Base-by-base conservation (phyloP, 2,888 invertebrate species). In the Podabrus alpinus region DNA sequence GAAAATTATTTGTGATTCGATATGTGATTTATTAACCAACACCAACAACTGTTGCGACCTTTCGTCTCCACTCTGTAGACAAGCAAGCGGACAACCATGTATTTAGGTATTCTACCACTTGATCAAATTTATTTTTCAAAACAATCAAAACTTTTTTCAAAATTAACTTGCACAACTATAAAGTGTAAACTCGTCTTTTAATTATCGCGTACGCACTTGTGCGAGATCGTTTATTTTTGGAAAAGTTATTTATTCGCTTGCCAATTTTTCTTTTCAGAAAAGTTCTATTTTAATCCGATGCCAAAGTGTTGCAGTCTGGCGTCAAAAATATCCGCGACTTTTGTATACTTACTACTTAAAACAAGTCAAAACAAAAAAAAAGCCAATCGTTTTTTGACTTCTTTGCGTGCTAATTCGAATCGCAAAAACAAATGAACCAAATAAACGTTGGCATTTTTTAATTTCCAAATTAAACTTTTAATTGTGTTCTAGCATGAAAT, bases 1-100 rank as follows among this genome's bases (percentile, higher is more conserved):
- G 59, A 71, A 60, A 69, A 76, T 71, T 75, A 71, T 79, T 76
- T 75, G 78, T 76, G 75, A 72, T 75, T 70, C 29, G 68, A 72
- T 64, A 72, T 72, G 69, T 67, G 62, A 69, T n/a, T 45, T 45
- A 15, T 69, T 60, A 59, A 72, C 72, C 66, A 69, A 16, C 59
- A 70, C 69, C 66, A 67, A 64, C 72, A 64, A 72, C 59, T 69
- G 59, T 69, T 69, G 59, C 59, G 16, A 21, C 17, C 25, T 61
- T 16, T 66, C 21, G 15, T 24, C 24, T 25, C 19, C 61, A 24
- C 68, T 13, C 16, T 64, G 21, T 64, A 67, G 16, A 59, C 45
- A 17, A 67, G 74, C 76, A 73, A 77, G 74, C 71, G 67, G 74
- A 74, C 66, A 62, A 72, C 70, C 69, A 77, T 77, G 77, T 77